Conservation (phyloP, 2,113 vertebrate genomes). For the Sminthopsis crassicaudata region DNA sequence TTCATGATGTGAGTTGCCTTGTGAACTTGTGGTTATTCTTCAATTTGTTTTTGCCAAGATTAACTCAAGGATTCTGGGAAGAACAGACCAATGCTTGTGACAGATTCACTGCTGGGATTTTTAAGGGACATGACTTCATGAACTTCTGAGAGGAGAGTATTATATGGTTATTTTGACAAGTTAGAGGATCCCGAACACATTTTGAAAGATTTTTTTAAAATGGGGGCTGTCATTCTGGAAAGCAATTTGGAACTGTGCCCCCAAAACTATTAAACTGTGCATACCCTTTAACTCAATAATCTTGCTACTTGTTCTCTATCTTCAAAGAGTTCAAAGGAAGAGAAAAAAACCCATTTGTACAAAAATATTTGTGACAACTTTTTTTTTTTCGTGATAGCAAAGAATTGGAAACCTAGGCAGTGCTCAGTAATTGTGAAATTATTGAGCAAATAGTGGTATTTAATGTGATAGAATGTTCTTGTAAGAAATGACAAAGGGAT, state of each 20-base stretch:
- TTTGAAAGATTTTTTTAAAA: neutral
- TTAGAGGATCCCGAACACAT: neutral
- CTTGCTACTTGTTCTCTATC: neutral
- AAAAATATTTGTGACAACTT: neutral
- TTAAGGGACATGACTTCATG: neutral
- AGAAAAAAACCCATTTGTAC: neutral
- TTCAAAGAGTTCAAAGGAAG: neutral
- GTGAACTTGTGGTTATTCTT: neutral
- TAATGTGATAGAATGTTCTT: neutral
- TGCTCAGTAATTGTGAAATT: neutral
- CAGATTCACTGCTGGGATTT: neutral
- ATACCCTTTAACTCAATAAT: neutral
- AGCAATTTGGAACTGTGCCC: neutral
- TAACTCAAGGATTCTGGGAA: neutral
- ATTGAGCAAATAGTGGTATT: neutral
- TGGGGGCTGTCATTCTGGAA: neutral
- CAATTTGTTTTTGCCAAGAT: neutral
- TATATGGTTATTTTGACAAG: neutral
- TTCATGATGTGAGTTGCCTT: neutral
- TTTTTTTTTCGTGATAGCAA: neutral
- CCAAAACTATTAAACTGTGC: neutral
- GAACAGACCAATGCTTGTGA: neutral
- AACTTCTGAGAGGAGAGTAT: neutral
- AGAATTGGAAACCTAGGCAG: neutral
- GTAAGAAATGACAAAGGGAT: neutral